These are phyloP conservation scores for Lordiphosa clarofinis DNA, from an alignment of 1,140 invertebrate genomes.

Conservation along the genomic window DNA sequence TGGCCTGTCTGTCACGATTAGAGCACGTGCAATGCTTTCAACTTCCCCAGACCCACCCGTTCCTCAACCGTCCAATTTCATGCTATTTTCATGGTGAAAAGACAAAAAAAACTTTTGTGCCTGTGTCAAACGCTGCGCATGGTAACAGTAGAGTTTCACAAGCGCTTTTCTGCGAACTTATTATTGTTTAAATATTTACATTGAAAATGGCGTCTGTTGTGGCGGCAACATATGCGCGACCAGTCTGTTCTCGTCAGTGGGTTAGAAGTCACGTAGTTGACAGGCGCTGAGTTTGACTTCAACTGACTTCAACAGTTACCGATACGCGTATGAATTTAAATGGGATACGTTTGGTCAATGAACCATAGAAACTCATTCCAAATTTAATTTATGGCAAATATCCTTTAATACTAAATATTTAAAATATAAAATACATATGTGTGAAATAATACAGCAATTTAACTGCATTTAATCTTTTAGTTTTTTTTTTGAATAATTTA, in stretches of 20 bases:
- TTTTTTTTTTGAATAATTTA: no score
- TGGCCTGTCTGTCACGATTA: conserved; percentile 42
- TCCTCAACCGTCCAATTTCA: conserved; percentile 41
- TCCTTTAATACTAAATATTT: no score
- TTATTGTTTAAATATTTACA: conserved; percentile 79
- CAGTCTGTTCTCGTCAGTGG: conserved; percentile 17
- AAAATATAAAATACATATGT: no score
- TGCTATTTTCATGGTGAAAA: conserved; percentile 68
- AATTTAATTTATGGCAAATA: no score
- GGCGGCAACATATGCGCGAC: conserved; percentile 48
- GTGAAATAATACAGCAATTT: no score
- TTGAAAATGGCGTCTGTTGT: conserved; percentile 27
- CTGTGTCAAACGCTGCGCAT: conserved; percentile 27
- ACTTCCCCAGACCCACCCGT: conserved; percentile 24
- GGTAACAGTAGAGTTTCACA: conserved; percentile 58
- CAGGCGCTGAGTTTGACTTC: conserved; percentile 24
- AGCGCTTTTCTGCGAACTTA: conserved; percentile 72
- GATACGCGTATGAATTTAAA: conserved; percentile 47
- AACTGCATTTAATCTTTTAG: no score
- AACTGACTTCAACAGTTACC: conserved; percentile 25
- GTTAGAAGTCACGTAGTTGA: conserved; percentile 52
- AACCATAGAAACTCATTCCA: no score
- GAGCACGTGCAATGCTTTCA: conserved; percentile 50
- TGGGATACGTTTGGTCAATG: conserved; percentile 4
- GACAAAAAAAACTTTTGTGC: conserved; percentile 71